phyloP scores from a whole-genome alignment of 2,113 vertebrate genomes.

The Oryzias curvinotus region DNA sequence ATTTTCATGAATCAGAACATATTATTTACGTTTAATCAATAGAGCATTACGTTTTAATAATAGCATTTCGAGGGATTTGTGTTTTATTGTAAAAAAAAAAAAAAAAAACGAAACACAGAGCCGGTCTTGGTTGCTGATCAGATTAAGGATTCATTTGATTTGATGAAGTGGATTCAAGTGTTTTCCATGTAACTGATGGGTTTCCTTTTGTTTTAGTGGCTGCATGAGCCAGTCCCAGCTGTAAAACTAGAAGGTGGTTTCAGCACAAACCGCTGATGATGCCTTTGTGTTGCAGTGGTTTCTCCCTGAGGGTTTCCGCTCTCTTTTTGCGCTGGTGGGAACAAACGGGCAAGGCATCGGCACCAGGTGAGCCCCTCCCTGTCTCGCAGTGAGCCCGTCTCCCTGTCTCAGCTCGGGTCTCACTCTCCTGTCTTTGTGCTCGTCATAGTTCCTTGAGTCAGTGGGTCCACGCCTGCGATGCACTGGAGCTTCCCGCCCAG shows the following conservation, averaged over 20 bases:
- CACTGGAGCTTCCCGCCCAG: conserved; percentile 84
- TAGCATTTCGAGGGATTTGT: too few species aligned
- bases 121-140: too few species aligned
- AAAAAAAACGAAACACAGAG: too few species aligned
- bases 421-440: neutral
- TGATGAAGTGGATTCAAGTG: too few species aligned
- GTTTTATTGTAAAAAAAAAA: too few species aligned
- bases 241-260: conserved; percentile 75
- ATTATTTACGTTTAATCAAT: too few species aligned
- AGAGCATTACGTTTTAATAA: too few species aligned
- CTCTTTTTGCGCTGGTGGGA: conserved; percentile 93
- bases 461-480: conserved; percentile 96
- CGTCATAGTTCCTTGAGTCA: conserved; percentile 88
- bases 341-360: conserved; percentile 98
- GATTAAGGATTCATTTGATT: too few species aligned
- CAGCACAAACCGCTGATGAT: conserved; percentile 2
- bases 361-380: conserved; percentile 82
- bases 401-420: neutral
- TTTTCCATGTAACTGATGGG: too few species aligned
- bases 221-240: conserved; percentile 69
- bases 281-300: conserved; percentile 87
- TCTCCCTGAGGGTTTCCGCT: conserved; percentile 91
- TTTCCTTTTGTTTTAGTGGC: too few species aligned
- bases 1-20: too few species aligned
- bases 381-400: neutral